Percentiles rank a stretch among this genome's conserved stretches.
phyloP scores from a whole-genome alignment of 2,888 invertebrate species.

The Iphiclides podalirius region DNA sequence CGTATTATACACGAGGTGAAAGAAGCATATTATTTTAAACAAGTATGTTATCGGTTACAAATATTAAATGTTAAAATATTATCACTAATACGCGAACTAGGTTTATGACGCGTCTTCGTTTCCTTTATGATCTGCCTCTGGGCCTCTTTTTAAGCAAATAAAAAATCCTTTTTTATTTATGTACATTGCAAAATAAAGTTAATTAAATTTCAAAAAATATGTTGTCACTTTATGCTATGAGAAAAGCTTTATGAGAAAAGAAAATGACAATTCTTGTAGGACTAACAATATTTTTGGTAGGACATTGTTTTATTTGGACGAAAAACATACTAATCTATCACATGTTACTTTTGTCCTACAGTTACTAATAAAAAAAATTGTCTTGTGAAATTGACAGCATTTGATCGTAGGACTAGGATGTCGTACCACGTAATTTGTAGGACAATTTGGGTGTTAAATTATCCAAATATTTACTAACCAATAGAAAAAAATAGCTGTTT shows the following conservation, averaged over 20 bases:
- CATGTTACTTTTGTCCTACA: slow-evolving; percentile 23
- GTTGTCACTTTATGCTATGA: no score
- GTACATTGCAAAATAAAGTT: no score
- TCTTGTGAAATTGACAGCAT: slow-evolving; percentile 22
- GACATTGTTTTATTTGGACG: slow-evolving; percentile 23
- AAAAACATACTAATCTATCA: slow-evolving; percentile 22
- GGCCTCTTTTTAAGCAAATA: background rate
- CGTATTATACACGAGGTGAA: no score
- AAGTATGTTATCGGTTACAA: background rate
- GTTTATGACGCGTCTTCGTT: slow-evolving; percentile 3
- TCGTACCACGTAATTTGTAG: slow-evolving; percentile 18
- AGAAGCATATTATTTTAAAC: background rate
- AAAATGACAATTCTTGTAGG: no score
- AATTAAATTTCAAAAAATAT: no score
- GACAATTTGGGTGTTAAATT: background rate
- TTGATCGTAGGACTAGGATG: slow-evolving; percentile 22
- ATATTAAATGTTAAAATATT: background rate
- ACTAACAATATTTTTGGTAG: slow-evolving; percentile 24
- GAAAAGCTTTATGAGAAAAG: no score
- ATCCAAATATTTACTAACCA: background rate
- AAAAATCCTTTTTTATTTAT: no score
- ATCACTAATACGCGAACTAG: background rate
- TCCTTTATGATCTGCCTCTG: background rate
- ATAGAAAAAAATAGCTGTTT: background rate
- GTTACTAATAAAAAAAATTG: slow-evolving; percentile 23